Evolutionary conservation across 2,888 invertebrate species (phyloP).

Genomic region (Diadegma fenestrale): DNA sequence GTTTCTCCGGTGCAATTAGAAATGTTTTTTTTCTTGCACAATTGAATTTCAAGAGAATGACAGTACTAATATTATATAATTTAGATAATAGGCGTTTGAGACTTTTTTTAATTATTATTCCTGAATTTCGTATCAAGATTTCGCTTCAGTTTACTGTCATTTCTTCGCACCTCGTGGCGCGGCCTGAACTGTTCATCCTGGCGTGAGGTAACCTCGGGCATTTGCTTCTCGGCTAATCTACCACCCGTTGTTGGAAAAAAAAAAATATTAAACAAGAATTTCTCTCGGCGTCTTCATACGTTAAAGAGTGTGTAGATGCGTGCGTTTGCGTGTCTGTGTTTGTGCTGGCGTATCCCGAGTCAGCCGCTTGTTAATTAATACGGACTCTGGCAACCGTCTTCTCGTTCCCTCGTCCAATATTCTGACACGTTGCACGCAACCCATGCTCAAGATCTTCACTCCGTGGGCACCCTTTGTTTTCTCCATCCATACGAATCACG

Average conservation of each 20-base stretch:
- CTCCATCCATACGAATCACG: background rate
- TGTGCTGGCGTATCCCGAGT: conserved; percentile 42
- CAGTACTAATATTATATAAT: conserved; percentile 21
- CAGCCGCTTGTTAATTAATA: conserved; percentile 66
- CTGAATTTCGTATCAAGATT: conserved; percentile 47
- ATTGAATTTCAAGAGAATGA: background rate
- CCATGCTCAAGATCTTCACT: conserved; percentile 50
- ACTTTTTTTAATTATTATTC: conserved; percentile 62
- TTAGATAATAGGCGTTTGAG: conserved; percentile 2
- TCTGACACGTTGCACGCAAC: conserved; percentile 58
- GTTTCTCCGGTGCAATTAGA: background rate
- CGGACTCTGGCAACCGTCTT: conserved; percentile 62
- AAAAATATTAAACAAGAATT: conserved; percentile 51
- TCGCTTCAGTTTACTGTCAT: conserved; percentile 69
- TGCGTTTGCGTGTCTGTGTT: conserved; percentile 4
- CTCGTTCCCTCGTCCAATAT: conserved; percentile 60
- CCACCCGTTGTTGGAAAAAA: conserved; percentile 68
- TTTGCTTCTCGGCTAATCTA: conserved; percentile 67
- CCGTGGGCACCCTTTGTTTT: conserved; percentile 48
- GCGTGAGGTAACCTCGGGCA: conserved; percentile 69
- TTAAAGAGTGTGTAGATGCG: conserved; percentile 1
- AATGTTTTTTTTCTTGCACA: background rate
- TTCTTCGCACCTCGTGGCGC: conserved; percentile 70
- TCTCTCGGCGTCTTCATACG: conserved; percentile 61
- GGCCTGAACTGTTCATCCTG: conserved; percentile 58